These are phyloP conservation scores for Liasis olivaceus DNA, from an alignment of 2,797 vertebrate genomes.

Conservation along the genomic window DNA sequence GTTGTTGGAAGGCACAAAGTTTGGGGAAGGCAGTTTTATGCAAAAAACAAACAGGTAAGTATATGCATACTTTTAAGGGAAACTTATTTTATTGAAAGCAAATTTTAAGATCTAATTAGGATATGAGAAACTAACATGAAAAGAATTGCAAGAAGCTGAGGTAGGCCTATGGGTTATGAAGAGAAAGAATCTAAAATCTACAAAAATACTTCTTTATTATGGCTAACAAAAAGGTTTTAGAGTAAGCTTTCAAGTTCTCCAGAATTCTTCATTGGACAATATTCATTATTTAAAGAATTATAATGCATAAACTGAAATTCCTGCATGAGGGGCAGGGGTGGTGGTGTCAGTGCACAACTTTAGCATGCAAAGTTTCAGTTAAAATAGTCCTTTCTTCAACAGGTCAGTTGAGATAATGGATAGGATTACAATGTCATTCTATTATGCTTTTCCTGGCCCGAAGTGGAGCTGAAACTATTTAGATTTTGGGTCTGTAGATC, in stretches of 20 bases:
- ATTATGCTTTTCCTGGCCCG: slow-evolving; percentile 8
- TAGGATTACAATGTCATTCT: neutral
- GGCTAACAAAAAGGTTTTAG: neutral
- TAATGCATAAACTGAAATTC: neutral
- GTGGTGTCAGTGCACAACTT: neutral
- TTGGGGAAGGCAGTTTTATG: neutral
- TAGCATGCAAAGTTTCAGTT: neutral
- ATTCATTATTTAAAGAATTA: neutral
- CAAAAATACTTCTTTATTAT: neutral
- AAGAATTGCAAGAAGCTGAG: neutral
- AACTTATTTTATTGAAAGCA: neutral
- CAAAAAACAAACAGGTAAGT: neutral
- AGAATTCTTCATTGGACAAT: neutral
- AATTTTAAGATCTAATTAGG: neutral
- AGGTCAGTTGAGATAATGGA: neutral
- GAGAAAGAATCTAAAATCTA: neutral
- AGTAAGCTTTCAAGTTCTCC: neutral
- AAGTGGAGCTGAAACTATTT: neutral
- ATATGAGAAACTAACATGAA: neutral
- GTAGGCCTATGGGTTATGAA: neutral
- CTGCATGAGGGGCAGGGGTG: neutral
- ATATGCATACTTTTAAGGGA: neutral
- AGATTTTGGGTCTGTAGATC: neutral
- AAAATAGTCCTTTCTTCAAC: neutral
- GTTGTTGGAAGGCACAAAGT: neutral